These are phyloP conservation scores for Brassicogethes aeneus DNA, from an alignment of 2,888 invertebrate species.

Conservation along the genomic window DNA sequence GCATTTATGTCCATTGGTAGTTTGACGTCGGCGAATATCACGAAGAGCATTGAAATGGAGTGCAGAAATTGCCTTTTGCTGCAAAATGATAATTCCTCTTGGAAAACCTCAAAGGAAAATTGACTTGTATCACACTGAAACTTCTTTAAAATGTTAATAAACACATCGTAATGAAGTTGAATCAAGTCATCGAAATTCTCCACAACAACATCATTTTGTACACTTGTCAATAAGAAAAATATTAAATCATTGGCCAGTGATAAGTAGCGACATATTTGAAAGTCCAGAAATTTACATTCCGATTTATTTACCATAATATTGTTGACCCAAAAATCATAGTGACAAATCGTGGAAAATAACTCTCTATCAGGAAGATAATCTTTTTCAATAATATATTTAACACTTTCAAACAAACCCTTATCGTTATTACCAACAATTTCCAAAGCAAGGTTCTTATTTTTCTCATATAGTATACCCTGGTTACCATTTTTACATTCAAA, in stretches of 20 bases:
- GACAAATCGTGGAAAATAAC: conserved; percentile 44
- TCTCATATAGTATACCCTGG: background rate
- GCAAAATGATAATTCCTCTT: background rate
- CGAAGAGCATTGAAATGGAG: background rate
- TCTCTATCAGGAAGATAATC: conserved; percentile 19
- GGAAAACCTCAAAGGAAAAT: background rate
- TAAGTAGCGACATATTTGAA: conserved; percentile 21
- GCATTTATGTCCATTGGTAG: no score
- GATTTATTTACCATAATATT: conserved; percentile 42
- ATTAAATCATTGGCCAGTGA: conserved; percentile 21
- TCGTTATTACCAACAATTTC: background rate
- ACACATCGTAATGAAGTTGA: background rate
- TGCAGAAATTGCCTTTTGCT: background rate
- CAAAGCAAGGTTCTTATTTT: background rate
- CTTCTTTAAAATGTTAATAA: background rate
- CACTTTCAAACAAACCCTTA: background rate
- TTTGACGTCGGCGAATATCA: background rate
- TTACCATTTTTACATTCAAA: background rate
- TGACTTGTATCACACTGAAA: background rate
- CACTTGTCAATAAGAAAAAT: conserved; percentile 25
- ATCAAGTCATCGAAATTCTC: background rate
- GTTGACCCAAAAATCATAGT: conserved; percentile 52
- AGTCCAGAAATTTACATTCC: conserved; percentile 23
- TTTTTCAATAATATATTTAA: background rate
- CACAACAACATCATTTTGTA: conserved; percentile 8